Base-by-base conservation (phyloP, 2,888 invertebrate genomes). In the Amiota communis region DNA sequence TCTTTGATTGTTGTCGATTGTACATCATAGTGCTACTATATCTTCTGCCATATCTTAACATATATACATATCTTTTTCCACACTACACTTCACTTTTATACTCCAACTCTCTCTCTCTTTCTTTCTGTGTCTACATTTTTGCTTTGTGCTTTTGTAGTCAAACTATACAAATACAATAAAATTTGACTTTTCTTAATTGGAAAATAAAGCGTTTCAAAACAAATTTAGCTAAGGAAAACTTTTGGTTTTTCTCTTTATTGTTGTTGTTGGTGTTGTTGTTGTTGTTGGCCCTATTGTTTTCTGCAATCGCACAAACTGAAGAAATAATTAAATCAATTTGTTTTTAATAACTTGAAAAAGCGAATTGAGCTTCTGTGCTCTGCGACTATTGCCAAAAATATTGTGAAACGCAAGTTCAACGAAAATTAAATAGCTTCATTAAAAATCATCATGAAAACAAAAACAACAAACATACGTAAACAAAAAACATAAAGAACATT, bases 281-380 rank as follows among this genome's bases (percentile, higher is more conserved):
- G 12, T 36, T 17, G 36, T 63, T 12, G 11, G 23, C 46, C 13
- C 8, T 36, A 15, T 63, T 63, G 12, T 23, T 56, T 49, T 65
- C 17, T 12, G 15, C 36, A 36, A 36, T 36, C 36, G 17, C 12
- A 51, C 49, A 67, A 59, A 59, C 13, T 49, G 23, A 23, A 51
- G 23, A 23, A 51, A 80, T 83, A 83, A 81, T 83, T 81, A 79
- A 82, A 78, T 83, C 74, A 81, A 82, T 80, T 78, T 79, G 79
- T 76, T 78, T 81, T 83, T 81, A 81, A 81, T 82, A 81, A 78
- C 77, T 79, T 78, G 70, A 65, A 57, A 70, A n/a, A 70, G 73
- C 61, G 70, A 69, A 68, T 75, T 68, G 68, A 61, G 47, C n/a
- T 20, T 59, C 59, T 59, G 3, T 53, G 12, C 36, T 48, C 48